These are phyloP conservation scores for Falco concolor DNA, from an alignment of 2,797 vertebrate genomes.

Conservation along the genomic window DNA sequence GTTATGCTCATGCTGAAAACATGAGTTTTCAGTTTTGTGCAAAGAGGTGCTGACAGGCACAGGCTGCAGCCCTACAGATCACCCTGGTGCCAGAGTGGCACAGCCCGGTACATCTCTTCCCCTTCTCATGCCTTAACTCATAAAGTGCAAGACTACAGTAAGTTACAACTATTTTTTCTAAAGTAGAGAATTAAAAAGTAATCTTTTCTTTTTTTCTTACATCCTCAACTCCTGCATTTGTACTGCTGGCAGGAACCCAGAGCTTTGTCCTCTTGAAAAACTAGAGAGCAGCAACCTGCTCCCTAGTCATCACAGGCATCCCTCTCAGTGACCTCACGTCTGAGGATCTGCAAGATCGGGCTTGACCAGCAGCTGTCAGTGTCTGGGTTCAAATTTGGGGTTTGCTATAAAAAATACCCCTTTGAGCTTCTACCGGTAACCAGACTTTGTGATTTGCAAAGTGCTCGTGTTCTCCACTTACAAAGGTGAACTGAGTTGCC, in stretches of 20 bases:
- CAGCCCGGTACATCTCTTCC: neutral
- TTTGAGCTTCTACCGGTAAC: neutral
- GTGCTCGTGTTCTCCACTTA: neutral
- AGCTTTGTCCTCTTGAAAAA: neutral
- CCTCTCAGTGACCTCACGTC: neutral
- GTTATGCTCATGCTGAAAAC: neutral
- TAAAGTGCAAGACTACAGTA: neutral
- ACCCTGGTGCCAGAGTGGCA: neutral
- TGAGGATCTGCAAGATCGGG: neutral
- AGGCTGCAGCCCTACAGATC: neutral
- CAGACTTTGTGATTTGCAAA: neutral
- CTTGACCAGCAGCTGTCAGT: neutral
- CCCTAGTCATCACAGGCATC: neutral
- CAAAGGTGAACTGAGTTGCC: neutral
- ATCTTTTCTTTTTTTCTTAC: neutral
- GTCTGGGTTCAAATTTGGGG: neutral
- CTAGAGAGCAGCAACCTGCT: neutral
- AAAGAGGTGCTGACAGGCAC: neutral
- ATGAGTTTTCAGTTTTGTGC: neutral
- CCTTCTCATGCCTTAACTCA: neutral
- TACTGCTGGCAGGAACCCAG: neutral
- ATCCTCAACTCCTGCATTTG: neutral
- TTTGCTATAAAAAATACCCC: neutral
- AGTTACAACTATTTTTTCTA: neutral
- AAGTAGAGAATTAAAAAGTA: neutral